These are phyloP conservation scores for Pseudorectes ferrugineus DNA, from an alignment of 2,113 vertebrate species.

Conservation along the genomic window DNA sequence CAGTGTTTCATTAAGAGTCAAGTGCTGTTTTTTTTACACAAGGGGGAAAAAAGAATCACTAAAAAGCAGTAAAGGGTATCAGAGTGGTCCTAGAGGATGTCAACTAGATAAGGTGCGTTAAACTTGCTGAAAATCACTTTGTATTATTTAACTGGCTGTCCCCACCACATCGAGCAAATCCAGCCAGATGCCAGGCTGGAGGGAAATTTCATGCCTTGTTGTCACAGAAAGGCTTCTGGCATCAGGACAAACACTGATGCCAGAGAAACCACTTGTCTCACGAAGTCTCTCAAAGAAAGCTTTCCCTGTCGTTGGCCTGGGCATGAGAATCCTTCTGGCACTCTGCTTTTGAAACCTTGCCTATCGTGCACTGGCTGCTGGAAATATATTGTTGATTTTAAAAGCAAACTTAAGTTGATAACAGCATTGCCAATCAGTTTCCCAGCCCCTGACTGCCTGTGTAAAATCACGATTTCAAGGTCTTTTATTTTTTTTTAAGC, in stretches of 20 bases:
- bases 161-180: neutral
- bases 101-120: rapidly evolving
- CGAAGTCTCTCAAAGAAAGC: neutral
- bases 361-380: neutral
- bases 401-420: neutral
- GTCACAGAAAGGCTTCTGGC: conserved; percentile 14
- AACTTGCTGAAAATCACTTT: neutral
- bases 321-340: neutral
- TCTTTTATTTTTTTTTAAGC: neutral
- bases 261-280: neutral
- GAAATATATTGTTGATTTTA: neutral
- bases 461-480: neutral
- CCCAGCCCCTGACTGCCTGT: neutral
- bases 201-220: neutral
- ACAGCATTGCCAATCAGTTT: neutral
- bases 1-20: neutral
- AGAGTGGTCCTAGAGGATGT: neutral
- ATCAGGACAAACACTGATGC: neutral
- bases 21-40: neutral
- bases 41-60: neutral
- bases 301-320: neutral
- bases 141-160: neutral
- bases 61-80: neutral
- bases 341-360: neutral
- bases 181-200: neutral